Conservation (phyloP, 1,140 invertebrate genomes). For the Bathynomus jamesi region DNA sequence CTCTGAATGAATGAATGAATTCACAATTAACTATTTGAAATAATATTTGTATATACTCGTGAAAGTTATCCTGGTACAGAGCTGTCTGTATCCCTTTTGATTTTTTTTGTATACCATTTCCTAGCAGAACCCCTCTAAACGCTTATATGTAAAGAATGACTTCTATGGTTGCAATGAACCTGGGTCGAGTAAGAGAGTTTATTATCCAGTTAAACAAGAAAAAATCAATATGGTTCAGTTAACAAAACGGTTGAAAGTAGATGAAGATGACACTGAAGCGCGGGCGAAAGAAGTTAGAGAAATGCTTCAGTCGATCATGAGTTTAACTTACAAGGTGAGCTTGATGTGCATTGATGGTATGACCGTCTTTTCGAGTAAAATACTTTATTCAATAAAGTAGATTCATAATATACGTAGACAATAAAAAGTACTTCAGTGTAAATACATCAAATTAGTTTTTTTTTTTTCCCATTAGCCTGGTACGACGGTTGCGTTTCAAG, state of each 20-base stretch:
- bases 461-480: conserved; percentile 16
- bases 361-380: no score
- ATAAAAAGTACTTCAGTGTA: no score
- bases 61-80: no score
- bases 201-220: conserved; percentile 35
- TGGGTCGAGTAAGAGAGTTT: conserved; percentile 26
- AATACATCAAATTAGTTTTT: no score
- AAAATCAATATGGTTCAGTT: conserved; percentile 22
- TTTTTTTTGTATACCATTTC: no score
- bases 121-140: conserved; percentile 22
- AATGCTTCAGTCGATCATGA: conserved; percentile 30
- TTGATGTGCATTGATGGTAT: no score
- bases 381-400: no score
- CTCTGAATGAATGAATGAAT: no score
- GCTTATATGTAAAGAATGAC: conserved; percentile 35
- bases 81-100: no score
- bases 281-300: conserved; percentile 34
- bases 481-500: conserved; percentile 25
- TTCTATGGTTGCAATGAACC: conserved; percentile 32
- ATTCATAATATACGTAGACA: no score
- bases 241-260: conserved; percentile 26
- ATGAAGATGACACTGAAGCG: conserved; percentile 30
- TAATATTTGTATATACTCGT: no score
- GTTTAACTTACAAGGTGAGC: conserved; percentile 32
- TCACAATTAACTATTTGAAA: no score